phyloP scores from a whole-genome alignment of 2,113 vertebrate species.

The Pan paniscus region DNA sequence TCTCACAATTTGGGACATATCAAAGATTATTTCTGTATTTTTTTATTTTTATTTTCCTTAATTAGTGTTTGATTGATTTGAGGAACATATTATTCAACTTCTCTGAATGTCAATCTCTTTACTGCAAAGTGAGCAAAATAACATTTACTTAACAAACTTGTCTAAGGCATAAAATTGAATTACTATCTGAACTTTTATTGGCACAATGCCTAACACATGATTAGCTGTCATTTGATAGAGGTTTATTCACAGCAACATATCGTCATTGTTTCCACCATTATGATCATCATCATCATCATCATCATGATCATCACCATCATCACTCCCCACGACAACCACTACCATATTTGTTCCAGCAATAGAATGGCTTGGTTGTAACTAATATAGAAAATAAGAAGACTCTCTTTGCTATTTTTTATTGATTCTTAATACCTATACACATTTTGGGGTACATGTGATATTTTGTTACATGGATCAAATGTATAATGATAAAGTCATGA shows the following conservation, averaged over 20 bases:
- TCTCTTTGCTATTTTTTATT: too few species aligned
- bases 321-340: too few species aligned
- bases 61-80: neutral
- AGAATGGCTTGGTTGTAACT: neutral
- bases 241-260: neutral
- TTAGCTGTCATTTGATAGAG: neutral
- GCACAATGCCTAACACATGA: rapidly evolving
- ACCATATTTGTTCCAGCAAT: neutral
- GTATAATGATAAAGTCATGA: too few species aligned
- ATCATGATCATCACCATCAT: rapidly evolving
- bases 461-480: too few species aligned
- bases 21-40: neutral
- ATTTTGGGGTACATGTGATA: too few species aligned
- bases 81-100: neutral
- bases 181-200: neutral
- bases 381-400: neutral
- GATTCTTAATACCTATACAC: too few species aligned
- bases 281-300: rapidly evolving
- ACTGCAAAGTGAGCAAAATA: neutral
- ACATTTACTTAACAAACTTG: neutral
- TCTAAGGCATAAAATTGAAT: neutral
- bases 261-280: neutral
- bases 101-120: neutral
- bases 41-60: neutral
- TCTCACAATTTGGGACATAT: neutral